Evolutionary conservation across 2,888 invertebrate species (phyloP), one percentile per base, ranked within the genome.

Genomic region (Drosophila demipolita): DNA sequence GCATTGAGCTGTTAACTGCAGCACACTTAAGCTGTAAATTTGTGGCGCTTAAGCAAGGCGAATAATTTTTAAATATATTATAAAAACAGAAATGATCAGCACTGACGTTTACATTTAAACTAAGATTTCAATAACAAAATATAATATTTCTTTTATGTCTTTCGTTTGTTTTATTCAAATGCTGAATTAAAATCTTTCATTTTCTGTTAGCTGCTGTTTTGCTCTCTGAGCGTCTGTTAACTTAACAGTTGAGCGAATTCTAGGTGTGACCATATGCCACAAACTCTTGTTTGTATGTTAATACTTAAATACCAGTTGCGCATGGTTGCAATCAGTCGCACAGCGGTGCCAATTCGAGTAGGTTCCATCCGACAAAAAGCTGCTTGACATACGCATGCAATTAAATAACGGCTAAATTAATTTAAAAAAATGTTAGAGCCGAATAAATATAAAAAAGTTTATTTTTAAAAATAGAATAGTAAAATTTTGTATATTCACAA

Each of bases 251-350:
- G 17, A 23, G 11, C 60, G 42, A 64, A 73, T 69, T 69, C 78
- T 35, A 9, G 53, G 64, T 73, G 49, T 49, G 68, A 57, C 80
- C 80, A 49, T 49, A 58, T 17, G 15, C 11, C 2, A 5, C 1
- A 1, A 7, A 9, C 0, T 35, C 2, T 29, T 26, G 77, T 76
- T 75, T 80, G 72, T 80, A 11, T 57, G 15, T 12, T 15, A 26
- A n/a, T 12, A 26, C 3, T 20, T 61, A 70, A 67, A 76, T 78
- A 76, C 66, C 40, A 62, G 45, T 35, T 65, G 33, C 55, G 53
- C 80, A 80, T 65, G 76, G 72, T 68, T 76, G 80, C 80, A 71
- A 61, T 54, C 17, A 33, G 11, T 7, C 33, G 38, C 42, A 32
- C 23, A 40, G 11, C 11, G 15, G 12, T 48, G 53, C 33, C 55